A percentile compares a stretch with the other conserved stretches of the same genome.
These are phyloP conservation scores for Drosophila falleni DNA, from an alignment of 2,888 invertebrate species.

Conservation along the genomic window DNA sequence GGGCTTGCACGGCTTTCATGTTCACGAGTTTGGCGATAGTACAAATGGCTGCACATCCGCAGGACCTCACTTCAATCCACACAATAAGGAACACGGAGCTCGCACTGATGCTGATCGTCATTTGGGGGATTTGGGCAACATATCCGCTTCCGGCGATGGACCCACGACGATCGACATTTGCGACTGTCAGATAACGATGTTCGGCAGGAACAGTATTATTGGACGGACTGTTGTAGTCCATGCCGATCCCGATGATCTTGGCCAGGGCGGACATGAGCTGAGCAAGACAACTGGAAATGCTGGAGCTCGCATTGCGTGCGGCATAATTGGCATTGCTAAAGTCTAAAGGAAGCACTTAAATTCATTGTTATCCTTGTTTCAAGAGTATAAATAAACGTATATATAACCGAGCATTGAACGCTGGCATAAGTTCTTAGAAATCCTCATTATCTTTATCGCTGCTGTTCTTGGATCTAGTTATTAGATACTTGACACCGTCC, in stretches of 20 bases:
- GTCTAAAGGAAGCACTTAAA: slow-evolving; percentile 54
- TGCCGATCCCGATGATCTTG: slow-evolving; percentile 96
- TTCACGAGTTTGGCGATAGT: slow-evolving; percentile 98
- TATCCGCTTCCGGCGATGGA: slow-evolving; percentile 90
- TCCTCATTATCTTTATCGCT: too few species aligned
- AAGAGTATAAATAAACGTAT: background rate
- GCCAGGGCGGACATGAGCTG: slow-evolving; percentile 95
- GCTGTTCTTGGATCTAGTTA: too few species aligned
- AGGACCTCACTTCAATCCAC: slow-evolving; percentile 97
- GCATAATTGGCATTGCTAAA: slow-evolving; percentile 85
- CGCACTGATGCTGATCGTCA: slow-evolving; percentile 91
- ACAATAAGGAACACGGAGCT: slow-evolving; percentile 92
- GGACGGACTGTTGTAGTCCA: slow-evolving; percentile 96
- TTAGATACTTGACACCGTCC: too few species aligned
- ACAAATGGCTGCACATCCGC: slow-evolving; percentile 97
- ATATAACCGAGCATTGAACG: background rate
- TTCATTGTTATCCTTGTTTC: background rate
- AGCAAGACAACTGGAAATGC: slow-evolving; percentile 98
- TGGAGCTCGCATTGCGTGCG: slow-evolving; percentile 88
- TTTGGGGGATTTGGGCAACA: slow-evolving; percentile 96
- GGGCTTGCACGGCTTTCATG: slow-evolving; percentile 92
- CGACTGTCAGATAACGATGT: slow-evolving; percentile 89
- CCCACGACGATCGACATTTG: slow-evolving; percentile 87
- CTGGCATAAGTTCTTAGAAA: background rate
- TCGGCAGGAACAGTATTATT: slow-evolving; percentile 91